These are phyloP conservation scores for Diarsia rubi DNA, from an alignment of 2,888 invertebrate genomes.

Conservation along the genomic window DNA sequence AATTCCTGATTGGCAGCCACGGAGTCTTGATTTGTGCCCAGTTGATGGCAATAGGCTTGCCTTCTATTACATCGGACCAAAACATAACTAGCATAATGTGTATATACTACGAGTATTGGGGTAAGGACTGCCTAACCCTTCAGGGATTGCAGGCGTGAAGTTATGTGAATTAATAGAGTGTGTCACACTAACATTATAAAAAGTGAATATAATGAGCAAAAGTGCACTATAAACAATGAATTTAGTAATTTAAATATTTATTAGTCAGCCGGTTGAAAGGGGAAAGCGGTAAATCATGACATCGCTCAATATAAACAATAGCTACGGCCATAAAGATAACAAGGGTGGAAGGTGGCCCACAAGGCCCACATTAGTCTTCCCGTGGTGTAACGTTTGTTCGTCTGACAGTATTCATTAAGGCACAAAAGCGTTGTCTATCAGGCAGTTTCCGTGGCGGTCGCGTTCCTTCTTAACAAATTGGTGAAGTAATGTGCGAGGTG, in stretches of 20 bases:
- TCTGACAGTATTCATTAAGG: slow-evolving; percentile 87
- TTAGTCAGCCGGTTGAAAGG: slow-evolving; percentile 50
- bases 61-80: too few species aligned
- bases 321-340: slow-evolving; percentile 82
- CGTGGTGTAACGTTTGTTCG: slow-evolving; percentile 81
- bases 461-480: slow-evolving; percentile 84
- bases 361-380: slow-evolving; percentile 83
- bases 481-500: slow-evolving; percentile 78
- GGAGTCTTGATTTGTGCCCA: too few species aligned
- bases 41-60: too few species aligned
- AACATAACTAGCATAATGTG: too few species aligned
- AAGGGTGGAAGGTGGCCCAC: slow-evolving; percentile 81
- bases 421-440: slow-evolving; percentile 87
- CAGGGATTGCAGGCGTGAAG: too few species aligned
- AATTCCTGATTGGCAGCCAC: too few species aligned
- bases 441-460: slow-evolving; percentile 80
- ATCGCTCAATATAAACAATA: slow-evolving; percentile 81
- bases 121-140: too few species aligned
- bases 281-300: slow-evolving; percentile 76
- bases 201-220: neutral
- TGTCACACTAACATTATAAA: neutral
- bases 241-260: slow-evolving; percentile 42
- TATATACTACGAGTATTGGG: too few species aligned
- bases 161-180: neutral
- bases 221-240: slow-evolving; percentile 19